These are phyloP conservation scores for Cottoperca gobio DNA, from an alignment of 2,797 vertebrate species.

Conservation along the genomic window DNA sequence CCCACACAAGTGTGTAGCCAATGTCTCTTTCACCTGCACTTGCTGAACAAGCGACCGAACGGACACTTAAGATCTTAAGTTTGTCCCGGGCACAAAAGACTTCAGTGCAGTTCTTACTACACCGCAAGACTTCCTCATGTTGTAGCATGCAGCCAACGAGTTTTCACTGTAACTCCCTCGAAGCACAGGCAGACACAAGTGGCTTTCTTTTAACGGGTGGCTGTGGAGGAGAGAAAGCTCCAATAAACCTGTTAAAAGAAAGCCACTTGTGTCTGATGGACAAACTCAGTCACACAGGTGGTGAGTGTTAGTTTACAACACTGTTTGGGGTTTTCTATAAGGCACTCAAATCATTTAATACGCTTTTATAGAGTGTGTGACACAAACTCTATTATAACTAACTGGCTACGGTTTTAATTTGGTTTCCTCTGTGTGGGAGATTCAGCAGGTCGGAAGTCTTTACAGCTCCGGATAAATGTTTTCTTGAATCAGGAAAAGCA, in stretches of 20 bases:
- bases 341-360: neutral
- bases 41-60: neutral
- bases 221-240: no score
- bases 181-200: no score
- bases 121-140: no score
- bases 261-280: neutral
- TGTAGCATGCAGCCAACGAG: no score
- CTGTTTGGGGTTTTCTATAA: neutral
- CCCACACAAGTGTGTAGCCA: neutral
- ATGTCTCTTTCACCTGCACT: neutral
- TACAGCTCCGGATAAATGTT: constrained; percentile 46
- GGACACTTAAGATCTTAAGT: no score
- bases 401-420: constrained; percentile 15
- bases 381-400: constrained; percentile 28
- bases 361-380: constrained; percentile 13
- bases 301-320: neutral
- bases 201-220: no score
- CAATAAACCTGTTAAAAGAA: constrained; percentile 3
- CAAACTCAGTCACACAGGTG: neutral
- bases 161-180: no score
- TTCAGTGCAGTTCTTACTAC: no score
- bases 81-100: no score
- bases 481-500: constrained; percentile 32
- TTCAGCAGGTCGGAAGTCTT: constrained; percentile 22
- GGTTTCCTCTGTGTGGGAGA: constrained; percentile 7